Evolutionary conservation across 2,113 vertebrate genomes (phyloP).

Genomic region (Pluvianellus socialis): DNA sequence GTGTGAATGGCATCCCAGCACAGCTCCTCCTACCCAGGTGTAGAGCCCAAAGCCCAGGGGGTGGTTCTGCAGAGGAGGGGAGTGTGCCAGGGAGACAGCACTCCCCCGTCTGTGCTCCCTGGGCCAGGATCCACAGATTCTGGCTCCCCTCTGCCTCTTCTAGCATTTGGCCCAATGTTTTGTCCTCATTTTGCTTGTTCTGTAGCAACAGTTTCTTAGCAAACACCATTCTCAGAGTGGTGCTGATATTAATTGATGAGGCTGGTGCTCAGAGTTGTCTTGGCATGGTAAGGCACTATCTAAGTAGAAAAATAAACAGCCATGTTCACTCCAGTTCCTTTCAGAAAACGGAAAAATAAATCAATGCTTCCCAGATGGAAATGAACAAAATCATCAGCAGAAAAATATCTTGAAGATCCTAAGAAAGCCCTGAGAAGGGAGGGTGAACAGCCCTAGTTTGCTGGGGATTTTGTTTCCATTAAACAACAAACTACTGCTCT

Average conservation of each 20-base stretch:
- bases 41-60: background rate
- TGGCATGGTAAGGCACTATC: constrained; percentile 64
- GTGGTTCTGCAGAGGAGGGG: background rate
- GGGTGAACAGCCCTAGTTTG: background rate
- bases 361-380: constrained; percentile 43
- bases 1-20: background rate
- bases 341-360: constrained; percentile 52
- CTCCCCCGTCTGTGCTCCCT: constrained; percentile 53
- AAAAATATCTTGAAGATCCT: constrained; percentile 27
- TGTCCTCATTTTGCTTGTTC: constrained; percentile 72
- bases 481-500: constrained; percentile 23
- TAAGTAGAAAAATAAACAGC: constrained; percentile 71
- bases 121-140: constrained; percentile 55
- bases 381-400: constrained; percentile 15
- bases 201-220: constrained; percentile 73
- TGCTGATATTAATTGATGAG: constrained; percentile 72
- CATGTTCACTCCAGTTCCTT: constrained; percentile 56
- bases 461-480: constrained; percentile 4
- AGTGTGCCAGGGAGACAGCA: constrained; percentile 43
- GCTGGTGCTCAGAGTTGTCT: constrained; percentile 70
- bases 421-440: constrained; percentile 18
- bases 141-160: constrained; percentile 60
- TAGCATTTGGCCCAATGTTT: constrained; percentile 65
- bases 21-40: constrained; percentile 31
- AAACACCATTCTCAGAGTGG: constrained; percentile 70